Percentiles rank a stretch among this genome's conserved stretches.
Evolutionary conservation across 2,888 invertebrate species (phyloP).

Genomic region (Dryocosmus kuriphilus): DNA sequence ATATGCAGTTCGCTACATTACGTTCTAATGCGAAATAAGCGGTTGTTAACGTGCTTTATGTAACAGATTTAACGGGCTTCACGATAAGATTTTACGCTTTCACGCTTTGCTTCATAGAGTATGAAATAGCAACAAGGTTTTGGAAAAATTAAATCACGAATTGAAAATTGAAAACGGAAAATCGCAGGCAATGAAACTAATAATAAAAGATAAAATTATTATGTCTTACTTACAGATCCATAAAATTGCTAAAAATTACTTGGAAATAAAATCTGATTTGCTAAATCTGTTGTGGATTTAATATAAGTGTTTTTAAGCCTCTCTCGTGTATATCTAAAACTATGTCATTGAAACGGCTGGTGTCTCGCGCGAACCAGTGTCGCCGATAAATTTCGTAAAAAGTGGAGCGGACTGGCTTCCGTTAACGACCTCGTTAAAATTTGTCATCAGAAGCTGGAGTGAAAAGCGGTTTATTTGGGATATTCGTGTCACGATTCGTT

Average conservation of each 20-base stretch:
- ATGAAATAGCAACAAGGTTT: neutral
- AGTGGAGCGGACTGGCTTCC: slow-evolving; percentile 53
- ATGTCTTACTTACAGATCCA: neutral
- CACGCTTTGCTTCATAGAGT: neutral
- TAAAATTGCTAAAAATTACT: neutral
- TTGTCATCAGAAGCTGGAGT: slow-evolving; percentile 56
- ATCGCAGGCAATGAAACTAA: too few species aligned
- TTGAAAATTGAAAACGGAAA: neutral
- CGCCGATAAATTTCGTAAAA: slow-evolving; percentile 56
- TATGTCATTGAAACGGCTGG: slow-evolving; percentile 49
- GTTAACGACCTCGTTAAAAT: slow-evolving; percentile 60
- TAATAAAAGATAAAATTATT: too few species aligned
- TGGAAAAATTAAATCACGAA: neutral
- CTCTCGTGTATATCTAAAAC: neutral
- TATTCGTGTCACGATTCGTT: slow-evolving; percentile 54
- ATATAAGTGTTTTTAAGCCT: neutral
- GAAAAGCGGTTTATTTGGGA: slow-evolving; percentile 56
- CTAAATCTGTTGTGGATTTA: neutral
- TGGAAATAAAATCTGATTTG: neutral
- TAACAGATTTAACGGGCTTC: neutral
- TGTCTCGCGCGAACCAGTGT: slow-evolving; percentile 49
- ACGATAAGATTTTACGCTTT: neutral
- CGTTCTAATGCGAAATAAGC: neutral
- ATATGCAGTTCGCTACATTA: neutral
- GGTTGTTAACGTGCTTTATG: neutral